These are phyloP conservation scores for Drosophila prostipennis DNA, from an alignment of 2,888 invertebrate genomes.

Conservation along the genomic window DNA sequence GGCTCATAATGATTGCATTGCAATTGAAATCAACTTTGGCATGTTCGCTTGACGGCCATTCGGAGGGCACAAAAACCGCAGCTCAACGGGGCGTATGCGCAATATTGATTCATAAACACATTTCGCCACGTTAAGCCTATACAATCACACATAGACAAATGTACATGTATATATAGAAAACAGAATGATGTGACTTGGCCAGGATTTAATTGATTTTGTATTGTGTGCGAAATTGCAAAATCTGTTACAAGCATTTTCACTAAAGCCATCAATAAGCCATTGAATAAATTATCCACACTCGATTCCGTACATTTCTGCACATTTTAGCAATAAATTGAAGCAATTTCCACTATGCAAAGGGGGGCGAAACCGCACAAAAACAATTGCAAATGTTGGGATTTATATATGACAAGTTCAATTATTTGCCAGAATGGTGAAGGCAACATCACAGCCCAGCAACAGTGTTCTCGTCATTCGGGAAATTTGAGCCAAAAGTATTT, in stretches of 20 bases:
- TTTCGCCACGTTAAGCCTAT: constrained; percentile 21
- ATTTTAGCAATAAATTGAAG: constrained; percentile 37
- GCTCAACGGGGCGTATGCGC: constrained; percentile 36
- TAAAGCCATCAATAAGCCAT: constrained; percentile 55
- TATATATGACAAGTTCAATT: constrained; percentile 57
- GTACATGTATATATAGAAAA: not conserved
- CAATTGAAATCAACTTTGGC: constrained; percentile 45
- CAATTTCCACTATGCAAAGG: constrained; percentile 14
- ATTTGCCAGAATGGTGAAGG: constrained; percentile 32
- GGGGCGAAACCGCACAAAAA: constrained; percentile 30
- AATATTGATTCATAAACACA: constrained; percentile 49
- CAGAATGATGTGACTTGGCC: constrained; percentile 28
- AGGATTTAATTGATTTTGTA: constrained; percentile 65
- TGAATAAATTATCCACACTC: constrained; percentile 50
- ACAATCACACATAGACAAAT: not conserved
- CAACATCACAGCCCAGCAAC: not conserved
- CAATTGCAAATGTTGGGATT: constrained; percentile 45
- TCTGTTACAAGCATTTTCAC: constrained; percentile 34
- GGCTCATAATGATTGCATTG: constrained; percentile 36
- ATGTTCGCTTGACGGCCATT: constrained; percentile 20
- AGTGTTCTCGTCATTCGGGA: constrained; percentile 19
- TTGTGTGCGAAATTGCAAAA: constrained; percentile 44
- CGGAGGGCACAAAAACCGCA: constrained; percentile 20
- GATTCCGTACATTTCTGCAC: constrained; percentile 24
- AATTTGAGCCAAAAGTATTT: constrained; percentile 49